Conservation (phyloP, 35 echinoderm and acorn worm genomes). For the Hemicentrotus pulcherrimus region DNA sequence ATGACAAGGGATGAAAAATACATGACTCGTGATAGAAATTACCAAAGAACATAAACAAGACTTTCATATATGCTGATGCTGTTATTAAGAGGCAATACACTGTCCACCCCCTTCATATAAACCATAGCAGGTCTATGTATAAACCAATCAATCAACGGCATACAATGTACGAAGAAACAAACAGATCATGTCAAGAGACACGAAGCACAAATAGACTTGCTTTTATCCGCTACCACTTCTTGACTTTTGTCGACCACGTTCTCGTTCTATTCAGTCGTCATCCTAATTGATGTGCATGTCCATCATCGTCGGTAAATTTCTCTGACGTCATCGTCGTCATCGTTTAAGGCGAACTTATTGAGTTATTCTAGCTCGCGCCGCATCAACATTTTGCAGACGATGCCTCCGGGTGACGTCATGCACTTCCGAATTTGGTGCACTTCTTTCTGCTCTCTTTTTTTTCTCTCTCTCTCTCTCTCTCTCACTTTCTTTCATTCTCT, state of each 20-base stretch:
- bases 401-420: not conserved
- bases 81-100: not conserved
- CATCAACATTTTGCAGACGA: not conserved
- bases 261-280: not conserved
- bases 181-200: not conserved
- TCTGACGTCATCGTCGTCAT: not conserved
- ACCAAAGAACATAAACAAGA: not conserved
- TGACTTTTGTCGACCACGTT: not conserved
- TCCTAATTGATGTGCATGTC: conserved; percentile 17
- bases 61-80: not conserved
- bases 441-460: not conserved
- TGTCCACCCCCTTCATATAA: not conserved
- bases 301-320: not conserved
- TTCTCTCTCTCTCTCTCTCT: not conserved
- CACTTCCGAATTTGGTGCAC: not conserved
- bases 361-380: not conserved
- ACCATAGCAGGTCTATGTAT: not conserved
- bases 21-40: not conserved
- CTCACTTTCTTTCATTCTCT: not conserved
- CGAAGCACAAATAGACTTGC: not conserved
- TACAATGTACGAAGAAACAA: not conserved
- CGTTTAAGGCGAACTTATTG: not conserved
- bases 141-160: not conserved
- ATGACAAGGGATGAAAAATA: not conserved
- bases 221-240: not conserved